Base-by-base conservation (phyloP, 2,888 invertebrate genomes). In the Congeria kusceri region DNA sequence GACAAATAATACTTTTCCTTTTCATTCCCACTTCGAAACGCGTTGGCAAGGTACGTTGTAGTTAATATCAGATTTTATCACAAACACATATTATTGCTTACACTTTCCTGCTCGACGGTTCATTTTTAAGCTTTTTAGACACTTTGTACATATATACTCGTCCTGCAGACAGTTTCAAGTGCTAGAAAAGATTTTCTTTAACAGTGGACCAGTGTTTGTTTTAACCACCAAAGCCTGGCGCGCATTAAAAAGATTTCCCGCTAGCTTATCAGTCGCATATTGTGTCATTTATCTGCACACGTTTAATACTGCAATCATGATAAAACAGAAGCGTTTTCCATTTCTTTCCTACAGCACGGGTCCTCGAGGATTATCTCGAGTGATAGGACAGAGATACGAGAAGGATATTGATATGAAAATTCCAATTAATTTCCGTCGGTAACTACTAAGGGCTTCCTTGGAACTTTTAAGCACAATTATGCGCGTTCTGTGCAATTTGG, bases 381-480 rank as follows among this genome's bases (percentile, higher is more conserved):
- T 27, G 73, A 74, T 74, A 74, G 47, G 67, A 28, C 27, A 53
- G 39, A 39, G 28, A 59, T 59, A 53, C 18, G 53, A 20, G 53
- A 53, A 20, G 20, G 20, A 53, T 66, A 67, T 58, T 49, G 67
- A 62, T 65, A 62, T 73, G n/a, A 65, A 64, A 28, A 47, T 72
- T 72, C 71, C 71, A 72, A 72, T 72, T 72, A 72, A 39, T 67
- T 58, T 67, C 57, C 57, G 56, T 58, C 67, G 25, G 20, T 29
- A 44, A 15, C 13, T 25, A 56, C 56, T 32, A 39, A 23, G 32
- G 67, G 39, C 32, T 57, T 57, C 67, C 46, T n/a, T n/a, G 67
- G 29, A 67, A 32, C 20, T 20, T 46, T 53, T 28, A 53, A 65
- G 53, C 32, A 20, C 53, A 20, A 39, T 15, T 20, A 9, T 25